These are phyloP conservation scores for Pachymerium ferrugineum DNA, from an alignment of 2,888 invertebrate genomes.

Conservation along the genomic window DNA sequence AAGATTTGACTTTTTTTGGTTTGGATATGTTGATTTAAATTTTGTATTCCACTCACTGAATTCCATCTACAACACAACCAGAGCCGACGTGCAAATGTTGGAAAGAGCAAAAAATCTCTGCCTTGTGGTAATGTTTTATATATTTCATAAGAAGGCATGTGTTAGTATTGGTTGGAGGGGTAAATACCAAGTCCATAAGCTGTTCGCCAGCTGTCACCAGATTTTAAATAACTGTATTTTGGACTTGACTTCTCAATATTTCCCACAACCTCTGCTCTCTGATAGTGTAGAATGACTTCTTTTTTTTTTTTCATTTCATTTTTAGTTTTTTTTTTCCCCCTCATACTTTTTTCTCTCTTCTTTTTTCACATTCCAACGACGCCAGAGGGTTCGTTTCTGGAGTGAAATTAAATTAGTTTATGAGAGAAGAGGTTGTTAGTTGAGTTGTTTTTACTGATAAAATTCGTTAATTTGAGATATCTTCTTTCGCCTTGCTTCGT, in stretches of 20 bases:
- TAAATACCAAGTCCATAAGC: slow-evolving; percentile 3
- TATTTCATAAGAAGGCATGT: neutral
- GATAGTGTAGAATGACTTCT: neutral
- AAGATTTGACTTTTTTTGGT: neutral
- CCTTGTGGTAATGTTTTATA: neutral
- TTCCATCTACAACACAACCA: neutral
- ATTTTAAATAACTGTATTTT: slow-evolving; percentile 14
- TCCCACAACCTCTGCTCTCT: neutral
- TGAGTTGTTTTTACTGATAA: slow-evolving; percentile 12
- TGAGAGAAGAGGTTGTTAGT: slow-evolving; percentile 4
- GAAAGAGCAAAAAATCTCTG: neutral
- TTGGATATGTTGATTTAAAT: neutral
- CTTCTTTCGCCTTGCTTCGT: neutral
- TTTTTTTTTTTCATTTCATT: neutral
- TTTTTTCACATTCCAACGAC: too few species aligned
- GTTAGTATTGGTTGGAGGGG: slow-evolving; percentile 17
- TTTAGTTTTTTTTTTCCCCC: neutral
- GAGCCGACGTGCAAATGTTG: neutral
- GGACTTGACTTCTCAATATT: slow-evolving; percentile 21
- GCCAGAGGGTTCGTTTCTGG: neutral
- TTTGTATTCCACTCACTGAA: neutral
- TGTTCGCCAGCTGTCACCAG: slow-evolving; percentile 17
- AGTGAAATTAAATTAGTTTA: neutral
- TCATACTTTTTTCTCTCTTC: too few species aligned
- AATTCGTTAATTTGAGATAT: neutral